A percentile compares a stretch with the other conserved stretches of the same genome.
Evolutionary conservation across 2,113 vertebrate genomes (phyloP).

Genomic region (Mustelus asterias): DNA sequence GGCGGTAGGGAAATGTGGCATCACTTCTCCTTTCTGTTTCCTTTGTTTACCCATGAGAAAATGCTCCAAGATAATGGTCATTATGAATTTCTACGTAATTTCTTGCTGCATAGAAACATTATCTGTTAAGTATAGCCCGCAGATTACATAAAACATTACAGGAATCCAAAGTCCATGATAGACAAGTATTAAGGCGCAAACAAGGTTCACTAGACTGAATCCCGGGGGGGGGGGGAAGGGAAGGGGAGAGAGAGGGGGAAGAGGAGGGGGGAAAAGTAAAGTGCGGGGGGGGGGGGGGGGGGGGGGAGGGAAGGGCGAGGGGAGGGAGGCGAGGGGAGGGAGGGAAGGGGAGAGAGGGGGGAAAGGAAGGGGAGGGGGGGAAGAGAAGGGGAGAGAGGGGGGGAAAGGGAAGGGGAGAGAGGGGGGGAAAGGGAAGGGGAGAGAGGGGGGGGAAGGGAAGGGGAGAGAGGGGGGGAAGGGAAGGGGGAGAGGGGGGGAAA

Average conservation of each 20-base stretch:
- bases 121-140: background rate
- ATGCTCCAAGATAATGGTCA: background rate
- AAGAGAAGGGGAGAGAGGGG: too few species aligned
- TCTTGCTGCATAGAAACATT: background rate
- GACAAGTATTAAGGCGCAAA: background rate
- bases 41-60: background rate
- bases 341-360: background rate
- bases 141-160: too few species aligned
- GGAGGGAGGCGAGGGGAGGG: fast-evolving
- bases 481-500: too few species aligned
- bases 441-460: too few species aligned
- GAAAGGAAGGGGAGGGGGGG: too few species aligned
- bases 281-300: too few species aligned
- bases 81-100: background rate
- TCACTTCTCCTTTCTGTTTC: background rate
- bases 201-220: too few species aligned
- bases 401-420: too few species aligned
- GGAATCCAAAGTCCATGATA: background rate
- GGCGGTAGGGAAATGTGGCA: background rate
- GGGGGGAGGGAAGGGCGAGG: background rate
- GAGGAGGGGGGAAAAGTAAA: too few species aligned
- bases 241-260: background rate
- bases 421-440: too few species aligned
- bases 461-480: too few species aligned
- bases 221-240: too few species aligned